These are phyloP conservation scores for Rhyacophila brunnea DNA, from an alignment of 1,140 invertebrate species.

Conservation along the genomic window DNA sequence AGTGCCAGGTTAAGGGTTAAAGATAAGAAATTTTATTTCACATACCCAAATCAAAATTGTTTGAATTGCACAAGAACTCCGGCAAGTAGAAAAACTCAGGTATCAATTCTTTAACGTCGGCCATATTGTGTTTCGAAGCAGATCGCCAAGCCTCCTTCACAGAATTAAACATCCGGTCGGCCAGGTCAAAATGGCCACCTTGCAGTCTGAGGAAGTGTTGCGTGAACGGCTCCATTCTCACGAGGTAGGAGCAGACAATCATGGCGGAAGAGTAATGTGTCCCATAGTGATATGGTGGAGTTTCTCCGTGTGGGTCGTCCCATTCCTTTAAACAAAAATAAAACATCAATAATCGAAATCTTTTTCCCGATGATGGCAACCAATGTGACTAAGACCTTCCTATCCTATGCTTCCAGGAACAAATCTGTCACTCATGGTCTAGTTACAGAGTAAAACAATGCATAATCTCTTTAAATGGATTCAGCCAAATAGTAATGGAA, in stretches of 20 bases:
- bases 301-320: constrained; percentile 97
- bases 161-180: constrained; percentile 97
- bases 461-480: too few relatives aligned
- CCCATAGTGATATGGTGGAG: constrained; percentile 98
- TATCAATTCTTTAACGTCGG: constrained; percentile 98
- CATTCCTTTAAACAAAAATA: constrained; percentile 74
- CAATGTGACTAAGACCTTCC: too few relatives aligned
- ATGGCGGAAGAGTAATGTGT: constrained; percentile 99
- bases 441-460: too few relatives aligned
- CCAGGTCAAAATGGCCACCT: constrained; percentile 98
- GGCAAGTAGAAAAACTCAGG: constrained; percentile 99
- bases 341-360: not conserved
- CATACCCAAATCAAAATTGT: constrained; percentile 94
- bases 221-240: constrained; percentile 97
- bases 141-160: constrained; percentile 97
- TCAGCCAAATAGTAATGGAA: too few relatives aligned
- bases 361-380: too few relatives aligned
- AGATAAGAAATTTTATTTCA: too few relatives aligned
- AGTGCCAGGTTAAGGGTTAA: too few relatives aligned
- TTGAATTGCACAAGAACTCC: constrained; percentile 91
- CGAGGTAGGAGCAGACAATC: constrained; percentile 99
- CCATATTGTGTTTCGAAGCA: constrained; percentile 98
- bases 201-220: constrained; percentile 95
- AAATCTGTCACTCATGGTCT: too few relatives aligned
- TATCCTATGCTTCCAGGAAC: too few relatives aligned